These are phyloP conservation scores for Petromus typicus DNA, from an alignment of 2,113 vertebrate species.

Conservation along the genomic window DNA sequence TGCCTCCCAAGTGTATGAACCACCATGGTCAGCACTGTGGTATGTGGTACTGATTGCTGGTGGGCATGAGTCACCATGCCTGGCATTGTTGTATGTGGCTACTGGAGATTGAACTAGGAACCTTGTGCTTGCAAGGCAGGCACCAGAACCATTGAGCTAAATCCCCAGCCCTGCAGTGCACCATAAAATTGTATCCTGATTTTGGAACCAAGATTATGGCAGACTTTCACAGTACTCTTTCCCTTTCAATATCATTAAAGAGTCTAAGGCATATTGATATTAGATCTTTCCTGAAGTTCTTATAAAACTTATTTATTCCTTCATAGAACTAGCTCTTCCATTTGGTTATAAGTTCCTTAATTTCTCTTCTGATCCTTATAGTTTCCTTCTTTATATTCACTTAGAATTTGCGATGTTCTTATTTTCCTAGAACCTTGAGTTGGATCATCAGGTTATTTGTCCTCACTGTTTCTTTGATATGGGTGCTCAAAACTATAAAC, in stretches of 20 bases:
- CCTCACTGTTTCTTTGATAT: too few species aligned
- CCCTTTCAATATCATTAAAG: not conserved
- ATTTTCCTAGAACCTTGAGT: not conserved
- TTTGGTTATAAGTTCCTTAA: not conserved
- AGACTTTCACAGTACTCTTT: not conserved
- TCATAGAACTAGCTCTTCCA: not conserved
- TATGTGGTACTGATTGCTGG: too few species aligned
- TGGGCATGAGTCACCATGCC: too few species aligned
- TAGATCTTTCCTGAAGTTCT: not conserved
- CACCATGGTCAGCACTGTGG: too few species aligned
- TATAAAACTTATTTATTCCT: not conserved
- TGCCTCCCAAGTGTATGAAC: too few species aligned
- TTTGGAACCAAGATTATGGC: not conserved
- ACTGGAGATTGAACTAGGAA: too few species aligned
- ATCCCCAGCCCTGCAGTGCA: not conserved
- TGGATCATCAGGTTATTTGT: too few species aligned
- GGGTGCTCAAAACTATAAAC: too few species aligned
- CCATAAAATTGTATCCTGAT: not conserved
- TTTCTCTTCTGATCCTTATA: not conserved
- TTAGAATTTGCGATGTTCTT: not conserved
- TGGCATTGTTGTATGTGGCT: too few species aligned
- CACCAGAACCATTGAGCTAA: too few species aligned
- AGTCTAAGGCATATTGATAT: not conserved
- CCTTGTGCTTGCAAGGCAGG: too few species aligned
- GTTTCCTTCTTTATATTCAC: not conserved